Base-by-base conservation (phyloP, 23 tunicate genomes). In the Trididemnum nubilum region DNA sequence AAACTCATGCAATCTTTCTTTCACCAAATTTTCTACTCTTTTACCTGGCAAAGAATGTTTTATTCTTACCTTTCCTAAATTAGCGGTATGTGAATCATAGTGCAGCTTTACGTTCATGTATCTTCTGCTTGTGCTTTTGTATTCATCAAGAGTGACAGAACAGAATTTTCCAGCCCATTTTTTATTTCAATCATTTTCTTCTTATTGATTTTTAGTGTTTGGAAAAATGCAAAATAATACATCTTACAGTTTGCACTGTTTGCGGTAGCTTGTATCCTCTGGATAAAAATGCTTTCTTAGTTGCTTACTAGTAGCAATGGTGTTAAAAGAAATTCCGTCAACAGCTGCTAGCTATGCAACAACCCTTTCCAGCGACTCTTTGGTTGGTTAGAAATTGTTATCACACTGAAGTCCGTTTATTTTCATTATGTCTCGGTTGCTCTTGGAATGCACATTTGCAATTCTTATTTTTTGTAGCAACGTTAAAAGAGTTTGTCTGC, bases 231-330 rank as follows among this genome's bases (percentile, higher is more conserved):
- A 83, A 73, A 30, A 83, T 35, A 63, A 85, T 35, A 38, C 35
- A 77, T 78, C 89, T 85, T 51, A 85, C 89, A 85, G 38, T 78
- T 78, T 64, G 78, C 82, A 75, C 82, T 28, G 82, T 83, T 74
- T 83, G 87, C 52, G 82, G 87, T 75, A 83, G 51, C 52, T 83
- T 83, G 82, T 83, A 83, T 36, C 82, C 81, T 76, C 87, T 76
- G 2, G 85, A 36, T 67, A 50, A 35, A 81, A 81, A 81, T 67
- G 85, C 85, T 81, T 64, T 80, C 74, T 64, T 23, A 69, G 63
- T 81, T 70, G 85, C 63, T 81, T 81, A 50, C 85, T 81, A 29
- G 85, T 67, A 81, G 85, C 78, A 2, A 81, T 81, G 27, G 85
- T 67, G 64, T 81, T 39, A 33, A 80, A 80, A 66, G 84, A 80